Percentiles rank a stretch among this genome's conserved stretches.
phyloP scores from a whole-genome alignment of 2,797 vertebrate species.

The Lepidocolaptes lacrymiger region DNA sequence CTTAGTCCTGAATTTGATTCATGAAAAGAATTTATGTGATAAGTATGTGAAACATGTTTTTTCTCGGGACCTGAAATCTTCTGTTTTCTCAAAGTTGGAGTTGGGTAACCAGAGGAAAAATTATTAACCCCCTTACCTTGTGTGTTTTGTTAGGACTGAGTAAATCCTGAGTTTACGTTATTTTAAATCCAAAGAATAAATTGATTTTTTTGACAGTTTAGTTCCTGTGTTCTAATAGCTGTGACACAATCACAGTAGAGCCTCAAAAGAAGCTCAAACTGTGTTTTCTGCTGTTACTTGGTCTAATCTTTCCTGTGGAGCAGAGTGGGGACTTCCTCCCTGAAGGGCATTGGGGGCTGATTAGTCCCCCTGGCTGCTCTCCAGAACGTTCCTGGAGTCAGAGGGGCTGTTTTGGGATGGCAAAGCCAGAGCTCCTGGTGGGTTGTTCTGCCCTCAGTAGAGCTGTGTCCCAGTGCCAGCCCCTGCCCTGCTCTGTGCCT shows the following conservation, averaged over 20 bases:
- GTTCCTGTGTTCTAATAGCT: neutral
- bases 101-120: neutral
- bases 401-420: neutral
- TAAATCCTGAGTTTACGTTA: neutral
- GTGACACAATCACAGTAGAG: neutral
- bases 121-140: neutral
- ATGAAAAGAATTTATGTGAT: neutral
- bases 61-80: neutral
- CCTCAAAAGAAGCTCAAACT: neutral
- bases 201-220: neutral
- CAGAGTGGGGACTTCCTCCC: neutral
- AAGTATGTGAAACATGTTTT: neutral
- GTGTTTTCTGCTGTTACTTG: neutral
- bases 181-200: neutral
- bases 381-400: neutral
- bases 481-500: fast-evolving
- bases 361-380: neutral
- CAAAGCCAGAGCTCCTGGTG: neutral
- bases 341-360: neutral
- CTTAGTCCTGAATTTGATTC: neutral
- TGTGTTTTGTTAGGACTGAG: neutral
- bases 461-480: neutral
- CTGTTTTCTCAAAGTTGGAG: neutral
- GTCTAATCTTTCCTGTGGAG: neutral
- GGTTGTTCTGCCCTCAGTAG: neutral